phyloP scores from a whole-genome alignment of 2,113 vertebrate genomes.

The Hippocampus comes region DNA sequence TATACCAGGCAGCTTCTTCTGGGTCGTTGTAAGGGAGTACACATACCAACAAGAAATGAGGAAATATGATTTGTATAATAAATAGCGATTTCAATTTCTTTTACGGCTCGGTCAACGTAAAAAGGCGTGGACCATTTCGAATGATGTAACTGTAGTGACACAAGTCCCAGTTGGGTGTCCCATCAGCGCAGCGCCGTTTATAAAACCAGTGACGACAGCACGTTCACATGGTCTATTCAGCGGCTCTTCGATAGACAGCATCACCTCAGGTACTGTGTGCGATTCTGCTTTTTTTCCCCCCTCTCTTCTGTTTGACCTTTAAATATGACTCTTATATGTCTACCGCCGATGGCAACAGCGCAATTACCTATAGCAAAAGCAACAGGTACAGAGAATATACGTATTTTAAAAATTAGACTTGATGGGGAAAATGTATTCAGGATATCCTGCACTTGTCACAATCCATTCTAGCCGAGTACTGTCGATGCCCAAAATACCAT shows the following conservation, averaged over 20 bases:
- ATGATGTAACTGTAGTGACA: background rate
- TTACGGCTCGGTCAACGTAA: background rate
- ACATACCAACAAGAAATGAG: background rate
- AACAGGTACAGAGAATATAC: background rate
- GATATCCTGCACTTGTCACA: background rate
- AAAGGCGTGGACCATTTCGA: background rate
- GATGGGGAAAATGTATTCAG: background rate
- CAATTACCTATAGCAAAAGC: background rate
- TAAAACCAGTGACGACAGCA: conserved; percentile 13
- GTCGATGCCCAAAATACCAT: background rate
- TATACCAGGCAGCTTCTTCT: background rate
- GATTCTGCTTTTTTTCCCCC: background rate
- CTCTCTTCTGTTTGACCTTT: background rate
- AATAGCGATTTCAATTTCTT: background rate
- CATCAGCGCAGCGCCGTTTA: background rate
- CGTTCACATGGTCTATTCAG: conserved; percentile 1
- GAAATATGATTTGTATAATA: background rate
- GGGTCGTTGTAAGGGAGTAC: background rate
- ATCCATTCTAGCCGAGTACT: background rate
- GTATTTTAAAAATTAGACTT: background rate
- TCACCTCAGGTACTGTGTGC: conserved; percentile 22
- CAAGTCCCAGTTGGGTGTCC: background rate
- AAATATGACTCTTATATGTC: background rate
- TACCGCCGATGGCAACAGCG: background rate
- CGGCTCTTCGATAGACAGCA: conserved; percentile 3